Evolutionary conservation across 2,113 vertebrate species (phyloP).

Genomic region (Alligator sinensis): DNA sequence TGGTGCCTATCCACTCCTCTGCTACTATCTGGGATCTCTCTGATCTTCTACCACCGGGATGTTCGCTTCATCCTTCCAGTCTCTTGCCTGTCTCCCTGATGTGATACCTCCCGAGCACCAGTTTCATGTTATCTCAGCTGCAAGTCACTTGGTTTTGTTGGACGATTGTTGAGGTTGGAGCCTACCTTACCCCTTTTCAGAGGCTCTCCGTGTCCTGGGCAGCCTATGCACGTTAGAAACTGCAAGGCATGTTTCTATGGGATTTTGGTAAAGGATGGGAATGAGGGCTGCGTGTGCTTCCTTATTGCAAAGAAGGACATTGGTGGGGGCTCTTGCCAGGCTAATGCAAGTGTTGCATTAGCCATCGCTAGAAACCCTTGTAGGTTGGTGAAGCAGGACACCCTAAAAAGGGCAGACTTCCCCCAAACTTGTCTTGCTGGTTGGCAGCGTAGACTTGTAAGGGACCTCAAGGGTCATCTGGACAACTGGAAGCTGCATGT

Average conservation of each 20-base stretch:
- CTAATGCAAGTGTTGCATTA: neutral
- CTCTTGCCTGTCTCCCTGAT: neutral
- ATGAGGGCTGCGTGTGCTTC: constrained; percentile 12
- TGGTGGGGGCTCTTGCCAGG: neutral
- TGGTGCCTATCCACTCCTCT: neutral
- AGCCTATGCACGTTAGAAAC: neutral
- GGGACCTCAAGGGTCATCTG: neutral
- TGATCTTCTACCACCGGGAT: neutral
- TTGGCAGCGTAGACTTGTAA: neutral
- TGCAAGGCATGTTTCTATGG: neutral
- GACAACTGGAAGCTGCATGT: too few species aligned
- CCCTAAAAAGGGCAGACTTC: neutral
- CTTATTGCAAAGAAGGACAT: constrained; percentile 36
- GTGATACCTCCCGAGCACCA: neutral
- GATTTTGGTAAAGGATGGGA: constrained; percentile 25
- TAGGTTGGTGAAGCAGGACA: neutral
- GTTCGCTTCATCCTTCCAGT: neutral
- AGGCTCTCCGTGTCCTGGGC: constrained; percentile 30
- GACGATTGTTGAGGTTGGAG: constrained; percentile 25
- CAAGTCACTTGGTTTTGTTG: neutral
- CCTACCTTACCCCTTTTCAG: neutral
- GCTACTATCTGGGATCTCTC: neutral
- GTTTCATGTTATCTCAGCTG: neutral
- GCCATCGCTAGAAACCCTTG: neutral
- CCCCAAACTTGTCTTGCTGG: neutral